Conservation (phyloP, 2,888 invertebrate species). For the Hemicrepidius hirtus region DNA sequence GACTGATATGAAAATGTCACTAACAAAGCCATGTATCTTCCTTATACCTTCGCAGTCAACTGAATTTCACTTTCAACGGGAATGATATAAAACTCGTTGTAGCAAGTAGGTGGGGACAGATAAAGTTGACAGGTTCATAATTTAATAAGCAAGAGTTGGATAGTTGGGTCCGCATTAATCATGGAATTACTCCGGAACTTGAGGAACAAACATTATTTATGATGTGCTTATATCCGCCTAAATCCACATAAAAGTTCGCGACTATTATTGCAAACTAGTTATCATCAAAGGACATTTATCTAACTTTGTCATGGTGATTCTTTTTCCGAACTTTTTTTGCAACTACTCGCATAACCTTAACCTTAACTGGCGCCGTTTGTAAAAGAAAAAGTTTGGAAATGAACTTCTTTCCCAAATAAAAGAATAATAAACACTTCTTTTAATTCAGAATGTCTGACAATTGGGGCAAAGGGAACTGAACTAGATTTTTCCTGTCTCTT, state of each 20-base stretch:
- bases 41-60: constrained; percentile 19
- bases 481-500: constrained; percentile 8
- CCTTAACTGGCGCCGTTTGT: neutral
- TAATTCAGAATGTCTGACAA: neutral
- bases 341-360: constrained; percentile 9
- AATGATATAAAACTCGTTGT: constrained; percentile 25
- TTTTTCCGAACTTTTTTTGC: neutral
- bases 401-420: neutral
- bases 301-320: neutral
- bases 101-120: constrained; percentile 21
- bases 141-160: constrained; percentile 13
- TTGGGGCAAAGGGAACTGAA: neutral
- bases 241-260: constrained; percentile 1
- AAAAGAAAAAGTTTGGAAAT: neutral
- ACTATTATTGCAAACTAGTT: neutral
- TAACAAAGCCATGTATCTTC: constrained; percentile 24
- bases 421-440: neutral
- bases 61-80: constrained; percentile 19
- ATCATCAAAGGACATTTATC: neutral
- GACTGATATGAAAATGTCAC: constrained; percentile 19
- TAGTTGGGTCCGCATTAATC: constrained; percentile 21
- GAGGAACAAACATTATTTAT: constrained; percentile 16
- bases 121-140: constrained; percentile 18
- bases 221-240: constrained; percentile 5
- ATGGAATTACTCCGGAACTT: constrained; percentile 9